Conservation (phyloP, 1,140 invertebrate species). For the Diorhabda sublineata region DNA sequence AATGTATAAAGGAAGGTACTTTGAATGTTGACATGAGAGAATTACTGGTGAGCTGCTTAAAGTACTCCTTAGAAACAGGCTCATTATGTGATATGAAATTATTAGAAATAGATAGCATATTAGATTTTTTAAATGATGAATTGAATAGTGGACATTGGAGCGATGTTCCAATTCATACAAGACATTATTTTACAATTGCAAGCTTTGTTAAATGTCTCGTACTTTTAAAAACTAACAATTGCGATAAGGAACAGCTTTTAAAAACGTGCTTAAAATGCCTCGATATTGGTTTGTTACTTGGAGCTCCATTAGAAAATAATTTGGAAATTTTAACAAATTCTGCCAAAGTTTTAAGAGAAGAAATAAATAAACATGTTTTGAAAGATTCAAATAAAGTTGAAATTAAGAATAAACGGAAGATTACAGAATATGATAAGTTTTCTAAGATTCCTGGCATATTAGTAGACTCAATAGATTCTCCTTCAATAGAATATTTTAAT, state of each 20-base stretch:
- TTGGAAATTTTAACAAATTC: constrained; percentile 53
- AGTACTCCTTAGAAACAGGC: constrained; percentile 2
- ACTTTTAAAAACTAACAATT: constrained; percentile 25
- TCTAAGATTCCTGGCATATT: constrained; percentile 22
- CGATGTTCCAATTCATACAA: constrained; percentile 48
- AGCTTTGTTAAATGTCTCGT: constrained; percentile 46
- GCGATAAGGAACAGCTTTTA: constrained; percentile 30
- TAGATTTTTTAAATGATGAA: constrained; percentile 43
- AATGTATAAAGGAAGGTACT: not conserved
- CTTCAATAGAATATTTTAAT: constrained; percentile 64
- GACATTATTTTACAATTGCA: constrained; percentile 43
- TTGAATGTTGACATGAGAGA: constrained; percentile 5
- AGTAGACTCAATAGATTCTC: constrained; percentile 48
- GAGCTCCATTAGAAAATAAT: constrained; percentile 58
- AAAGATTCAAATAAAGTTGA: not conserved
- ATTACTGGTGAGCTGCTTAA: constrained; percentile 17
- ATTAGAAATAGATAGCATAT: constrained; percentile 39
- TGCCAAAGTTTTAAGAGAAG: constrained; percentile 46
- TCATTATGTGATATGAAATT: constrained; percentile 1
- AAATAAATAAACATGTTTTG: constrained; percentile 18
- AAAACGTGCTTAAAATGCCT: constrained; percentile 62
- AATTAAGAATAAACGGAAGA: constrained; percentile 3
- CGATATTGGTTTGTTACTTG: constrained; percentile 80
- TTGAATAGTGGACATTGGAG: constrained; percentile 51
- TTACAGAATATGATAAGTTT: not conserved